These are phyloP conservation scores for Calosoma granatense DNA, from an alignment of 1,140 invertebrate species.

Conservation along the genomic window DNA sequence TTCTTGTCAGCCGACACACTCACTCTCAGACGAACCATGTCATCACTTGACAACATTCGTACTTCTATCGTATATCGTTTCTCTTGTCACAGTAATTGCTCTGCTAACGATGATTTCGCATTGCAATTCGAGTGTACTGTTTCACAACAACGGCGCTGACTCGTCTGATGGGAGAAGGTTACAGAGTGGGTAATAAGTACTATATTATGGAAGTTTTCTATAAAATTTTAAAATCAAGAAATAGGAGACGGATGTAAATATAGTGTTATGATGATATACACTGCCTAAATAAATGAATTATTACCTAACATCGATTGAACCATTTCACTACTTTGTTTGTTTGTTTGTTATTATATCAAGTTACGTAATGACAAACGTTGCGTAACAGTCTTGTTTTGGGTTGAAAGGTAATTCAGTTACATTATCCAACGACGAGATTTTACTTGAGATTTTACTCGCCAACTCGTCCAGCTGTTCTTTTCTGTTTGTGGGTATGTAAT, in stretches of 20 bases:
- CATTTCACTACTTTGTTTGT: conserved; percentile 1
- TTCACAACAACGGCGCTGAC: background rate
- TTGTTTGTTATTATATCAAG: background rate
- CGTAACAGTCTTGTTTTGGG: conserved; percentile 25
- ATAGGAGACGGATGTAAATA: conserved; percentile 32
- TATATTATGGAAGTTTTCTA: conserved; percentile 2
- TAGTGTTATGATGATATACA: conserved; percentile 35
- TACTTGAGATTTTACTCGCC: conserved; percentile 19
- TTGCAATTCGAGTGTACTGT: background rate
- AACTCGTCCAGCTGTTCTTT: conserved; percentile 26
- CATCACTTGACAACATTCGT: too few species aligned
- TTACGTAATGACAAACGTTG: conserved; percentile 20
- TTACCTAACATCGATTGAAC: conserved; percentile 22
- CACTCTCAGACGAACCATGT: too few species aligned
- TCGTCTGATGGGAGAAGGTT: background rate
- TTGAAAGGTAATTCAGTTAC: conserved; percentile 20
- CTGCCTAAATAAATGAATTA: conserved; percentile 35
- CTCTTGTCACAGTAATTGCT: too few species aligned
- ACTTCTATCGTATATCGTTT: too few species aligned
- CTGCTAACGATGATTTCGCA: too few species aligned
- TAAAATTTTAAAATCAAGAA: conserved; percentile 24
- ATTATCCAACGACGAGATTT: conserved; percentile 18
- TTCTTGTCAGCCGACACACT: background rate
- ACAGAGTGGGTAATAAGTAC: conserved; percentile 2
- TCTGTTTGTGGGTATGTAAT: conserved; percentile 24